Conservation (phyloP, 2,113 vertebrate species). For the Zeus faber region DNA sequence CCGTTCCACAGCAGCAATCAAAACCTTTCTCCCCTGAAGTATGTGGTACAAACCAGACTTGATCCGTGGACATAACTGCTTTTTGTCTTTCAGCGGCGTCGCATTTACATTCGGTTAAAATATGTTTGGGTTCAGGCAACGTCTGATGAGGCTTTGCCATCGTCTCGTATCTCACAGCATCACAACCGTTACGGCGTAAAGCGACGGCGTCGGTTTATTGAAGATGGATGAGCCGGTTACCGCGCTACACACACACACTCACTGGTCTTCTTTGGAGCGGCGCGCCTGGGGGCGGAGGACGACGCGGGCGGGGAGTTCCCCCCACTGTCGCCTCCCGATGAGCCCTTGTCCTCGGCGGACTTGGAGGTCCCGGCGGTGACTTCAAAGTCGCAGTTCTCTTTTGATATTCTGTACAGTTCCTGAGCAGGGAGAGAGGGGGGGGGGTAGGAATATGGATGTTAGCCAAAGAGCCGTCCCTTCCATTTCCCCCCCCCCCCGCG, state of each 20-base stretch:
- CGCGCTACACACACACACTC: too few species aligned
- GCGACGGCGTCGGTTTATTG: too few species aligned
- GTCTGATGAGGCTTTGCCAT: too few species aligned
- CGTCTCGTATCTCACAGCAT: too few species aligned
- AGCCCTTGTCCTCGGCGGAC: constrained; percentile 78
- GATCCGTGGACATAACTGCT: too few species aligned
- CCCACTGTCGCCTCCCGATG: constrained; percentile 83
- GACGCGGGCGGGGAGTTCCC: constrained; percentile 65
- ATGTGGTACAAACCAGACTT: too few species aligned
- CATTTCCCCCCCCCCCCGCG: neutral
- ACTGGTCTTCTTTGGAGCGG: constrained; percentile 58
- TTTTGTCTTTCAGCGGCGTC: too few species aligned
- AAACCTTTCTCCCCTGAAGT: too few species aligned
- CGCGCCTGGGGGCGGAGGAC: constrained; percentile 54
- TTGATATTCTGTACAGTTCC: constrained; percentile 92
- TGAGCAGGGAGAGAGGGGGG: constrained; percentile 40
- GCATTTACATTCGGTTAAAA: too few species aligned
- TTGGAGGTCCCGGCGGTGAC: constrained; percentile 70
- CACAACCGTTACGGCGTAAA: too few species aligned
- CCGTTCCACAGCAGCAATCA: too few species aligned
- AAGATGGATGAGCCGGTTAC: neutral
- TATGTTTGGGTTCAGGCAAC: too few species aligned
- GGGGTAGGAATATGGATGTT: neutral
- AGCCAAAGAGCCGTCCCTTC: neutral
- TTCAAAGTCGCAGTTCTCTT: constrained; percentile 85